Conservation (phyloP, 2,888 invertebrate species). For the Tillus elongatus region DNA sequence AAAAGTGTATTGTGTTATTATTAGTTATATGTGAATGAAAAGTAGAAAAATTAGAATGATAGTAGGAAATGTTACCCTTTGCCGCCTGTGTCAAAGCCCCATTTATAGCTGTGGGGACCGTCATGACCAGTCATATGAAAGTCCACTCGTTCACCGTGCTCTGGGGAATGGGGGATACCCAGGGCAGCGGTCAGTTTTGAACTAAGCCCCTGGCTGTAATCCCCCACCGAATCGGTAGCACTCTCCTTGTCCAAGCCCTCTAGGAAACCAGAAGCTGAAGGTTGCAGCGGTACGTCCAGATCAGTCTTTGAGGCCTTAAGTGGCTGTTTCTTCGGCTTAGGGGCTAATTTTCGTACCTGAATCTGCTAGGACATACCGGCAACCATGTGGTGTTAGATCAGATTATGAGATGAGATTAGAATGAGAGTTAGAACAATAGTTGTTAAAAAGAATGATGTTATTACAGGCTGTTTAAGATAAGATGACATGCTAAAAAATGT, state of each 20-base stretch:
- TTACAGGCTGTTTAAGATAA: too few species aligned
- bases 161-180: slow-evolving; percentile 24
- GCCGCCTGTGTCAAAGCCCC: slow-evolving; percentile 77
- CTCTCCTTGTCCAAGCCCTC: slow-evolving; percentile 18
- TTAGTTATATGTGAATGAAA: too few species aligned
- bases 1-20: too few species aligned
- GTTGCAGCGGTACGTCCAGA: too few species aligned
- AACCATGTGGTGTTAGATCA: too few species aligned
- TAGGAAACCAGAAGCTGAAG: slow-evolving; percentile 19
- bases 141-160: slow-evolving; percentile 47
- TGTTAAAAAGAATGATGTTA: too few species aligned
- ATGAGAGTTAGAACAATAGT: too few species aligned
- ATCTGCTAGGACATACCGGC: too few species aligned
- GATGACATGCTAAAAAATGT: too few species aligned
- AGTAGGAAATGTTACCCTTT: slow-evolving; percentile 54
- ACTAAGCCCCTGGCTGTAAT: slow-evolving; percentile 26
- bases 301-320: background rate
- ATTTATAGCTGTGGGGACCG: slow-evolving; percentile 74
- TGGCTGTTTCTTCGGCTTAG: slow-evolving; percentile 2
- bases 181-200: slow-evolving; percentile 29
- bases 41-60: slow-evolving; percentile 11
- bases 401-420: too few species aligned
- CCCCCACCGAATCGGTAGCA: slow-evolving; percentile 4
- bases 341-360: too few species aligned
- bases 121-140: slow-evolving; percentile 77